Base-by-base conservation (phyloP, 2,888 invertebrate genomes). In the Tetanocera ferruginea region DNA sequence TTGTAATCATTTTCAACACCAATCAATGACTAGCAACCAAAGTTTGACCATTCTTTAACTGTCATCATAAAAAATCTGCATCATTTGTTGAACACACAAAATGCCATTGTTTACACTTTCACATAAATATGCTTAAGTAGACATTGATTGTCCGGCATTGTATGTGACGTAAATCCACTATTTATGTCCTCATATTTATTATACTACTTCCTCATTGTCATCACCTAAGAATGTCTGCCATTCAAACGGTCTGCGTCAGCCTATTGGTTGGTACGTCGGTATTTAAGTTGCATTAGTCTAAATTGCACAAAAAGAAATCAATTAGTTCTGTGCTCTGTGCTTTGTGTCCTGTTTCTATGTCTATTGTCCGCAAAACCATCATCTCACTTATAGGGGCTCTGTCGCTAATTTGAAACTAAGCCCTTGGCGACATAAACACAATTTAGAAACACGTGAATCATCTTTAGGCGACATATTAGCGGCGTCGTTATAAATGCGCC, bases 71-170 rank as follows among this genome's bases (percentile, higher is more conserved):
- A 60, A 60, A 28, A 57, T 60, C 60, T 43, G 14, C 43, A 60
- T 28, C 4, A 60, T 60, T 60, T 60, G 57, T 3, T 23, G 3
- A 37, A 19, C 51, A 69, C 25, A 19, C 25, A 49, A 17, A 51
- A 17, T 14, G 25, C 23, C 17, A 51, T 60, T 60, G 60, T 25
- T 60, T 17, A 60, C 60, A 60, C 43, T 43, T 43, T 1, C 51
- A 14, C 69, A 51, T 69, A 69, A 69, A 69, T 69, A 69, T 69
- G 51, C 69, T 51, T 69, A 69, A 69, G 69, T 69, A 69, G 69
- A 69, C 69, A 51, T 69, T 51, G 69, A 69, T 69, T 69, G 51
- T 23, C 28, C 43, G 23, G 49, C 51, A 28, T 69, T 23, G 57
- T 9, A 43, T 43, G 43, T 43, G n/a, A 51, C 25, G 28, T 25